These are phyloP conservation scores for Argyresthia albistria DNA, from an alignment of 2,888 invertebrate genomes.

Conservation along the genomic window DNA sequence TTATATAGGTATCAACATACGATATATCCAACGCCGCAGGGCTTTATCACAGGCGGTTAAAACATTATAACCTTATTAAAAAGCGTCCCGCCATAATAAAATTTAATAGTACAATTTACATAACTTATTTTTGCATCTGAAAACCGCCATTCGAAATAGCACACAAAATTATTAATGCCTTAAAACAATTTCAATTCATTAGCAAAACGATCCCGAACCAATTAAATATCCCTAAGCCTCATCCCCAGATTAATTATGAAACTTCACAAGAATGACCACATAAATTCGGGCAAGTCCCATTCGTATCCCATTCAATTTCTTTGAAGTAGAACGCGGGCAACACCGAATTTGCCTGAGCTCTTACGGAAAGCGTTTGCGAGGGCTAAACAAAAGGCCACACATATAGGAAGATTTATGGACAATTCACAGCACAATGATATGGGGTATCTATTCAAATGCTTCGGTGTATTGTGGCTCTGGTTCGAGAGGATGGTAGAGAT, in stretches of 20 bases:
- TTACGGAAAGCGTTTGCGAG: background rate
- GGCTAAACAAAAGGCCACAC: conserved; percentile 56
- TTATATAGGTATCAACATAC: no score
- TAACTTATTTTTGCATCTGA: no score
- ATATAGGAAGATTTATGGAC: conserved; percentile 62
- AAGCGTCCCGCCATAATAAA: no score
- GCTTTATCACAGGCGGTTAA: no score
- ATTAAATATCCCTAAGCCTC: no score
- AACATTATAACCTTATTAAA: no score
- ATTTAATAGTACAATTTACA: no score
- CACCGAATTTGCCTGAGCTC: conserved; percentile 25
- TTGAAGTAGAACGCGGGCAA: conserved; percentile 4
- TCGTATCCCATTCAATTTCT: conserved; percentile 2
- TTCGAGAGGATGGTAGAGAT: background rate
- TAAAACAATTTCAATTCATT: no score
- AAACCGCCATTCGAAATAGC: no score
- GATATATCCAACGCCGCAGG: no score
- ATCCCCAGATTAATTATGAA: conserved; percentile 21
- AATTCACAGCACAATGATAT: conserved; percentile 62
- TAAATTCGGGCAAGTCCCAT: conserved; percentile 12
- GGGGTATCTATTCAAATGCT: conserved; percentile 58
- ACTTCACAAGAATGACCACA: conserved; percentile 11
- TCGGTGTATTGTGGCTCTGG: conserved; percentile 35
- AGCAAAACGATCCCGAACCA: no score
- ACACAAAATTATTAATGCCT: no score